Evolutionary conservation across 2,797 vertebrate genomes (phyloP), one percentile per base, ranked within the genome.

Genomic region (Otolemur crassicaudatus): DNA sequence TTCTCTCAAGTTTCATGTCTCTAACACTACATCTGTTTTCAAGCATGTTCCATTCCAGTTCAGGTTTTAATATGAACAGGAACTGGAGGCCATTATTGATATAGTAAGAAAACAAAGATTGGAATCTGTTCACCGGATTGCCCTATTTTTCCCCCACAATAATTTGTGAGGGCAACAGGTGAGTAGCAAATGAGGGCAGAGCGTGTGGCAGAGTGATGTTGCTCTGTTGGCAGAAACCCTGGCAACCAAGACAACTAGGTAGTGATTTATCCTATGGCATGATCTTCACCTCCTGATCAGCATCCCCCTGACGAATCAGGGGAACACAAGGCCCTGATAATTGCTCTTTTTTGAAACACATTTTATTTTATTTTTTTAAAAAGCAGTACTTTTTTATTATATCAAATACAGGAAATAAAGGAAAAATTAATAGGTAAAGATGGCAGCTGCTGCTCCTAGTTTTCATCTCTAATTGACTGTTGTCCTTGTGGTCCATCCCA

Each of bases 1-100:
- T 49, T 53, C 40, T 94, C 92, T 95, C 77, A 94, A 88, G 92
- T 88, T 63, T 94, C 58, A 2, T 81, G 72, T 79, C 80, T 95
- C 70, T 84, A 94, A 86, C 2, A 7, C 31, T 61, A n/a, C 43
- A 91, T 86, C 69, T 60, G 12, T 60, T 96, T 96, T 94, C 46
- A 89, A 89, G 65, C 25, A 40, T 11, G 3, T 87, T 85, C n/a
- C 29, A 53, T 37, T 81, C 60, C n/a, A 34, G 67, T 77, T 92
- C 56, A 67, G 65, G 58, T 94, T 88, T 96, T 85, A 91, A 76
- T 72, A 40, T 65, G n/a, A 91, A 27, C 53, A 79, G 83, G 87
- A 91, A 58, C 34, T 88, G 53, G 31, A 9, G 11, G 14, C n/a
- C n/a, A 3, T 75, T 89, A 65, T 34, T 73, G 53, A 29, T 53